A percentile compares a stretch with the other conserved stretches of the same genome.
These are phyloP conservation scores for Platygyra sinensis DNA, from an alignment of 64 coral and sea anemone species.

Conservation along the genomic window DNA sequence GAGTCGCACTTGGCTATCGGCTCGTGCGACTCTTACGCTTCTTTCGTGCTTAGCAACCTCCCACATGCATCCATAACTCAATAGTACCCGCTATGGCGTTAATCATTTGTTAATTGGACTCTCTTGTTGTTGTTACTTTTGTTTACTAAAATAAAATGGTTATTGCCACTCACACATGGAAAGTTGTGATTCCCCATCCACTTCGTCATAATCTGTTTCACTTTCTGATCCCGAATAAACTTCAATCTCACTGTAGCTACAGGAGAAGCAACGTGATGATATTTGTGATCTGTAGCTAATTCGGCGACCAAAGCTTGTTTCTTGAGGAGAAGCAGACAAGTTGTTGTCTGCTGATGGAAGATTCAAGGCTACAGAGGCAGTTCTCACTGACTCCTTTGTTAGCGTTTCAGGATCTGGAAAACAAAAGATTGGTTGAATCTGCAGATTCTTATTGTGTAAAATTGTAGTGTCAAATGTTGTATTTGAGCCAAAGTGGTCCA, in stretches of 20 bases:
- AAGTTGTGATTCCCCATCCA: conserved; percentile 76
- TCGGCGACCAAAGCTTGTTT: background rate
- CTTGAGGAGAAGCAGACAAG: background rate
- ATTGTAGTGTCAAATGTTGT: background rate
- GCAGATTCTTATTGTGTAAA: background rate
- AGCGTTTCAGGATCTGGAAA: conserved; percentile 63
- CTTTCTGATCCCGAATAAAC: conserved; percentile 27
- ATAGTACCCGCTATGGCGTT: no score
- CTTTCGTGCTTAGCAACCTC: no score
- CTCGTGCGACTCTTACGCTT: no score
- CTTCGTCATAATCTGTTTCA: conserved; percentile 4
- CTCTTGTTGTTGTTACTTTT: no score
- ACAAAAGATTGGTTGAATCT: background rate
- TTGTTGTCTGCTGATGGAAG: conserved; percentile 17
- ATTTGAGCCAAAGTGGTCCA: background rate
- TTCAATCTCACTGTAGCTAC: conserved; percentile 42
- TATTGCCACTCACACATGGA: conserved; percentile 27
- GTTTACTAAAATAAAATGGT: no score
- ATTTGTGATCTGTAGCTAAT: conserved; percentile 57
- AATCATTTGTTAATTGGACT: no score
- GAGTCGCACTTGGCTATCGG: no score
- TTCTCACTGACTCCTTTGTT: conserved; percentile 27
- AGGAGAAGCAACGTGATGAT: conserved; percentile 35
- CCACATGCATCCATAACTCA: no score
- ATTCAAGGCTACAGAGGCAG: conserved; percentile 37